Evolutionary conservation across 2,113 vertebrate species (phyloP).

Genomic region (Pteronura brasiliensis): DNA sequence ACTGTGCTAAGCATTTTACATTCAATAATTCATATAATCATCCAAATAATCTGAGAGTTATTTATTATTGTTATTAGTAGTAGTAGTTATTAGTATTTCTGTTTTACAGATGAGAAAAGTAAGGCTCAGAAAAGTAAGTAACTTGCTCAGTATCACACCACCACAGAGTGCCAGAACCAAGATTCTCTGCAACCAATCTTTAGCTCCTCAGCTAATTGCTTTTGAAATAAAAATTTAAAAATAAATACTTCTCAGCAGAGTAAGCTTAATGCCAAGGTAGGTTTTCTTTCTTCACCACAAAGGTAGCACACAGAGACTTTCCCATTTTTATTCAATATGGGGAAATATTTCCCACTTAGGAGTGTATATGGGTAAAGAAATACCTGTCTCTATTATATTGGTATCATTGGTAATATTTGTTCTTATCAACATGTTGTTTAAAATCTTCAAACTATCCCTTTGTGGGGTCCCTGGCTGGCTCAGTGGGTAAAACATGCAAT

Average conservation of each 20-base stretch:
- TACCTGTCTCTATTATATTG: neutral
- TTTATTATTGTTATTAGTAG: neutral
- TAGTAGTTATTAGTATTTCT: neutral
- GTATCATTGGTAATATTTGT: neutral
- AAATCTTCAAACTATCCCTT: neutral
- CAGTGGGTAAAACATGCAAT: neutral
- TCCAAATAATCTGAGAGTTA: neutral
- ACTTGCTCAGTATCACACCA: neutral
- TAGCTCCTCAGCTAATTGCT: neutral
- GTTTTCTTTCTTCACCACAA: neutral
- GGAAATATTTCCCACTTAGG: neutral
- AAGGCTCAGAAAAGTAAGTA: neutral
- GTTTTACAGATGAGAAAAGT: neutral
- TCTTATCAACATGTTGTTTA: neutral
- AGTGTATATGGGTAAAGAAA: neutral
- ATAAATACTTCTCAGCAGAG: neutral
- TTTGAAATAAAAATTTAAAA: neutral
- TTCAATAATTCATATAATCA: neutral
- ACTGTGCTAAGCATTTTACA: neutral
- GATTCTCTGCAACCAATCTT: neutral
- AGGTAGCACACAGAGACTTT: neutral
- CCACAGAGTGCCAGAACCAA: neutral
- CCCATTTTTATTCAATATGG: neutral
- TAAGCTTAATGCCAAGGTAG: neutral
- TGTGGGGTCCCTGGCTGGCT: neutral